phyloP scores from a whole-genome alignment of 2,113 vertebrate genomes.

The Paralichthys olivaceus region DNA sequence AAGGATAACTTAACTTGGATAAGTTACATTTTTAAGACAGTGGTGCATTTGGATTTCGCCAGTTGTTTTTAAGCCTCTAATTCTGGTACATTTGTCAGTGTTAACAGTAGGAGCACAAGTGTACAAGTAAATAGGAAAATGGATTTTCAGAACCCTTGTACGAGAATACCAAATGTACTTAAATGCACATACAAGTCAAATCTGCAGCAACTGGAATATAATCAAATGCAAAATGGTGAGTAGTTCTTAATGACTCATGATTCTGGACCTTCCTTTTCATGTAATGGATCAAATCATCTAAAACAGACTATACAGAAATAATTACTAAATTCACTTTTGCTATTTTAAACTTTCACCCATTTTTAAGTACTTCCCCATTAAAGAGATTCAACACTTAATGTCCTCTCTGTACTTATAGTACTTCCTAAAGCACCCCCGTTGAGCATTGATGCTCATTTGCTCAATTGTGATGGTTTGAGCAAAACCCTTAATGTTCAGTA shows the following conservation, averaged over 20 bases:
- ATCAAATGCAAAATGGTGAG: not conserved
- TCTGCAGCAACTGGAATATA: not conserved
- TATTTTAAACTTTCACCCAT: not conserved
- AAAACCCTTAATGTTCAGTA: constrained; percentile 19
- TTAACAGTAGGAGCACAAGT: not conserved
- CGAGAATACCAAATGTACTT: not conserved
- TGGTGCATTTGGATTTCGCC: constrained; percentile 14
- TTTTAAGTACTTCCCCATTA: not conserved
- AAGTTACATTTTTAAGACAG: constrained; percentile 1
- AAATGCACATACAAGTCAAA: not conserved
- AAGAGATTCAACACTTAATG: not conserved
- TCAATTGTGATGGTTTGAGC: constrained; percentile 34
- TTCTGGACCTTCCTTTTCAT: not conserved
- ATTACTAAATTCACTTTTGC: not conserved
- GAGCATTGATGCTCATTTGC: constrained; percentile 22
- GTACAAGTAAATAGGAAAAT: not conserved
- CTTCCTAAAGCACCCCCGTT: not conserved
- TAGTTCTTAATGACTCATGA: not conserved
- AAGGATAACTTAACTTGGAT: not conserved
- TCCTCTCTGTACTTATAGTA: not conserved
- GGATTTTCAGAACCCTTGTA: not conserved
- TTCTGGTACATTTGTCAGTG: not conserved
- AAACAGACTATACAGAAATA: not conserved
- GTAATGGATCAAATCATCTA: not conserved
- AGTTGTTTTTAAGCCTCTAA: constrained; percentile 1